Conservation (phyloP, 2,113 vertebrate genomes). For the Dipodomys stephensi region DNA sequence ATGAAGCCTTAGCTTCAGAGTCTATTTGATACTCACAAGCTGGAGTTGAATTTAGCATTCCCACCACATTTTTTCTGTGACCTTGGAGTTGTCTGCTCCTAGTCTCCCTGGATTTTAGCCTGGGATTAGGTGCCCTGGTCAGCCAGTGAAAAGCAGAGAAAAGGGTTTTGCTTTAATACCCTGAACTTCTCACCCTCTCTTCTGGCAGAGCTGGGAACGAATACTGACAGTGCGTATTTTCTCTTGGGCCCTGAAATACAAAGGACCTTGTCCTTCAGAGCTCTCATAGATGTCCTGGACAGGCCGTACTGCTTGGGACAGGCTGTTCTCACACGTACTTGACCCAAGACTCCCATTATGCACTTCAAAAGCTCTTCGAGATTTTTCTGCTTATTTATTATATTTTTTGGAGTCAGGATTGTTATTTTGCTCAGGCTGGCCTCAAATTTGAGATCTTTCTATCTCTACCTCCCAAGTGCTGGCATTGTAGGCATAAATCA, state of each 20-base stretch:
- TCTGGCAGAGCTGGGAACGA: constrained; percentile 35
- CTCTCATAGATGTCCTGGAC: background rate
- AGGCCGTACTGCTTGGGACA: background rate
- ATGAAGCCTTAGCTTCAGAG: background rate
- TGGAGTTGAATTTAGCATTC: background rate
- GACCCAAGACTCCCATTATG: background rate
- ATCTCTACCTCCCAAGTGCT: no score
- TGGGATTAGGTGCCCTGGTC: background rate
- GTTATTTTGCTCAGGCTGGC: no score
- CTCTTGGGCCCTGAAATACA: constrained; percentile 16
- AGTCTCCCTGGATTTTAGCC: constrained; percentile 32
- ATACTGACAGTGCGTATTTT: constrained; percentile 34
- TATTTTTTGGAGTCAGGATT: background rate
- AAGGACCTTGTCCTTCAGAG: constrained; percentile 15
- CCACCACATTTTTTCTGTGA: background rate
- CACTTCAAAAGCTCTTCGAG: constrained; percentile 26
- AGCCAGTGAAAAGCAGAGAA: constrained; percentile 32
- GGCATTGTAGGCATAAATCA: no score
- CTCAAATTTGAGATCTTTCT: no score
- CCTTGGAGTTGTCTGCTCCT: constrained; percentile 8
- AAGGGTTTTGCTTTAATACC: constrained; percentile 19
- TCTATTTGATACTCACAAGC: background rate
- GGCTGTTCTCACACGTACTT: constrained; percentile 1
- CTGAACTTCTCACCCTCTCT: constrained; percentile 15
- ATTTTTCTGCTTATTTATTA: background rate